phyloP scores from a whole-genome alignment of 1,140 invertebrate species.

The Gryllus bimaculatus region DNA sequence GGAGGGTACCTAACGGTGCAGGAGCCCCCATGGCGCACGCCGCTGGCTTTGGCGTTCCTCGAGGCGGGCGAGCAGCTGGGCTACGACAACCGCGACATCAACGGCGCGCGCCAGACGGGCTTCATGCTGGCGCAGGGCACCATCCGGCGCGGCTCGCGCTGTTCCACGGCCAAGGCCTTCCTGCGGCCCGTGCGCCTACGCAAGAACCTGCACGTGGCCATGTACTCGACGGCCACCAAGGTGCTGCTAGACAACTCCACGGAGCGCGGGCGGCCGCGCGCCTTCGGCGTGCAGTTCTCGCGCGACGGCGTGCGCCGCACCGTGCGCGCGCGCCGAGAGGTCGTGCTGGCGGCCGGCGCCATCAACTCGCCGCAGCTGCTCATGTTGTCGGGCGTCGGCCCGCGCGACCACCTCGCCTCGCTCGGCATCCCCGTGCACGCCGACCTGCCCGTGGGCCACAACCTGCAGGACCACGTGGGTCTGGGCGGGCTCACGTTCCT shows the following conservation, averaged over 20 bases:
- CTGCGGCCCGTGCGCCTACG: conserved; percentile 67
- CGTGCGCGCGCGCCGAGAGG: conserved; percentile 61
- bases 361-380: conserved; percentile 75
- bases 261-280: conserved; percentile 30
- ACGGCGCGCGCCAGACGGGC: conserved; percentile 71
- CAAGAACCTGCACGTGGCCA: conserved; percentile 70
- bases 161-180: conserved; percentile 83
- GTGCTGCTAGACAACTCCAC: conserved; percentile 31
- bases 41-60: conserved; percentile 67
- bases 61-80: conserved; percentile 72
- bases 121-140: conserved; percentile 81
- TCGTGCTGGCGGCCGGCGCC: conserved; percentile 71
- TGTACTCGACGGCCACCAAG: conserved; percentile 64
- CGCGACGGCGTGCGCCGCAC: conserved; percentile 50
- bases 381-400: conserved; percentile 79
- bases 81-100: conserved; percentile 69
- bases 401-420: conserved; percentile 61
- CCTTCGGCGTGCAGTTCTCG: conserved; percentile 66
- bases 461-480: conserved; percentile 77
- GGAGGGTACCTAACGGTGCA: conserved; percentile 78
- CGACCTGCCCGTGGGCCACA: conserved; percentile 50
- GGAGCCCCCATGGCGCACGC: conserved; percentile 70
- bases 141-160: conserved; percentile 72
- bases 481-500: conserved; percentile 73
- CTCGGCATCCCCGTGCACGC: conserved; percentile 64